Evolutionary conservation across 2,888 invertebrate genomes (phyloP).

Genomic region (Chydorus sphaericus): DNA sequence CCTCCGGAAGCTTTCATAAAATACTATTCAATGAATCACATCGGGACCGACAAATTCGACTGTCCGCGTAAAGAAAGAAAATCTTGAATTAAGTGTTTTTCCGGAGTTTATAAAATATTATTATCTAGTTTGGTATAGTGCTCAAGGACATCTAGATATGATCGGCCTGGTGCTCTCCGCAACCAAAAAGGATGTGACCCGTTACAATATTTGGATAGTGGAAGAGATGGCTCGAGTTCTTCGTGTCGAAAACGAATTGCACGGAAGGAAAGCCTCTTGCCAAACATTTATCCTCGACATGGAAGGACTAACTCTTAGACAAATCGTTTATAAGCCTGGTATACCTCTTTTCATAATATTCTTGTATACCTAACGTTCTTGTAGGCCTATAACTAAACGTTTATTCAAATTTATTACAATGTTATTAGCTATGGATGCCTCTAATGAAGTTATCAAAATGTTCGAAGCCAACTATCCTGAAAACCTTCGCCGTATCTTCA

Average conservation of each 20-base stretch:
- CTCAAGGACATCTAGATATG: too few species aligned
- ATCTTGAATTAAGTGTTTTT: too few species aligned
- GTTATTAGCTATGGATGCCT: background rate
- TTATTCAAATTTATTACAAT: background rate
- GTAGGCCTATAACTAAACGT: background rate
- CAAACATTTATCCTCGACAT: conserved; percentile 31
- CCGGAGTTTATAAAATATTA: too few species aligned
- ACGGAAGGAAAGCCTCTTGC: conserved; percentile 24
- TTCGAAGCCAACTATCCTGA: conserved; percentile 35
- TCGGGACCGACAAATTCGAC: conserved; percentile 70
- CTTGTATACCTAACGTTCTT: background rate
- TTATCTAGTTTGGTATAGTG: too few species aligned
- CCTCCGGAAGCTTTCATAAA: conserved; percentile 48
- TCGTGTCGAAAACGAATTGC: conserved; percentile 19
- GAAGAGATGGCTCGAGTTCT: conserved; percentile 24
- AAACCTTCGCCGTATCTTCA: conserved; percentile 29
- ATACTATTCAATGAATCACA: conserved; percentile 60
- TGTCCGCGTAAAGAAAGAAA: conserved; percentile 60
- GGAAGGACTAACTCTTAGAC: conserved; percentile 29
- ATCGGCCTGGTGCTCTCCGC: too few species aligned
- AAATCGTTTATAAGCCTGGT: conserved; percentile 20
- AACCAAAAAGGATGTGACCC: conserved; percentile 57
- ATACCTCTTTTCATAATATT: background rate
- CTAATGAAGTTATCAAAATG: conserved; percentile 20
- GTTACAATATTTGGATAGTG: conserved; percentile 34